These are phyloP conservation scores for Caenorhabditis macrosperma DNA, from an alignment of 2,888 invertebrate species.

Conservation along the genomic window DNA sequence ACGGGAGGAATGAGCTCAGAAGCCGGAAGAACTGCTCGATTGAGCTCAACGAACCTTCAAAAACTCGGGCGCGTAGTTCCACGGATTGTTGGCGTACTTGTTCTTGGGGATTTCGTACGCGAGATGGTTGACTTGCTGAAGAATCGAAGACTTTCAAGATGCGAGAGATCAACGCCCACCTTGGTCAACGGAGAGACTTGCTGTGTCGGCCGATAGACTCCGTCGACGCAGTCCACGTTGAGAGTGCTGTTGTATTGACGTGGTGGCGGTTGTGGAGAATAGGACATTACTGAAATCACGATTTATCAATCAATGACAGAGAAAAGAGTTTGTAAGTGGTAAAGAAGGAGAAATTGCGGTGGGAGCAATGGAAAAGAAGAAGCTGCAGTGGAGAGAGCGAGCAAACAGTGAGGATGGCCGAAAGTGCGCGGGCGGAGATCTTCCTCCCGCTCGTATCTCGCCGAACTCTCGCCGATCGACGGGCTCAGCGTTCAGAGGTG, in stretches of 20 bases:
- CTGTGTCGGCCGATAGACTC: slow-evolving; percentile 68
- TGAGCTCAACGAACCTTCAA: too few relatives aligned
- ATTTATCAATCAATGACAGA: slow-evolving; percentile 12
- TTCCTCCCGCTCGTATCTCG: not conserved
- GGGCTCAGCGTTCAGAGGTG: not conserved
- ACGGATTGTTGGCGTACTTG: slow-evolving; percentile 79
- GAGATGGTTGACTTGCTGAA: slow-evolving; percentile 80
- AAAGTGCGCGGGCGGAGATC: not conserved
- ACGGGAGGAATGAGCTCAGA: slow-evolving; percentile 19
- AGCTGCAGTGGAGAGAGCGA: slow-evolving; percentile 13
- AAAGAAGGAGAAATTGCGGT: slow-evolving; percentile 16
- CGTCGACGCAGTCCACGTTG: slow-evolving; percentile 68
- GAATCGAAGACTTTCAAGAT: too few relatives aligned
- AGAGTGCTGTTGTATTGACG: slow-evolving; percentile 62
- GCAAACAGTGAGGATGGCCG: slow-evolving; percentile 26
- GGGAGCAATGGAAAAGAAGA: slow-evolving; percentile 14
- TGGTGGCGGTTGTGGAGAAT: slow-evolving; percentile 63
- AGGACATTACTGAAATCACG: slow-evolving; percentile 22
- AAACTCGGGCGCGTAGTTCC: slow-evolving; percentile 79
- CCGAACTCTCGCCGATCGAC: not conserved
- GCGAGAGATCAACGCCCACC: too few relatives aligned
- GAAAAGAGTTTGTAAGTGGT: slow-evolving; percentile 18
- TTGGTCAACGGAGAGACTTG: slow-evolving; percentile 76
- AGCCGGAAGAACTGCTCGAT: not conserved
- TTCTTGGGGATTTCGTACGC: slow-evolving; percentile 79